Evolutionary conservation across 2,797 vertebrate species (phyloP).

Genomic region (Odontamblyopus lacepedii): DNA sequence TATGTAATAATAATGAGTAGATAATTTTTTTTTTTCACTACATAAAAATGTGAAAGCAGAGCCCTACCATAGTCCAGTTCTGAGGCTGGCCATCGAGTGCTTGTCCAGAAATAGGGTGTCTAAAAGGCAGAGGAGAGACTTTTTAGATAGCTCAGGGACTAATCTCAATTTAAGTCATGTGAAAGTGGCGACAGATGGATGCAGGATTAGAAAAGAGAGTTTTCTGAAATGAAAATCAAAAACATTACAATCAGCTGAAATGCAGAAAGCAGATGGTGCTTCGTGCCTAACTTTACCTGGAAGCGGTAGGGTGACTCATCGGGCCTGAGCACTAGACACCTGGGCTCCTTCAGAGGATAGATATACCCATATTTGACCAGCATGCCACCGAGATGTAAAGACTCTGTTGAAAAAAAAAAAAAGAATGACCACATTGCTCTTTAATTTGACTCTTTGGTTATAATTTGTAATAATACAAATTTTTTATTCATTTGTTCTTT

Average conservation of each 20-base stretch:
- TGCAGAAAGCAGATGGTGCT: neutral
- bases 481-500: neutral
- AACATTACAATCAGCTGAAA: conserved; percentile 2
- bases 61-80: conserved; percentile 92
- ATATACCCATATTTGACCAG: conserved; percentile 88
- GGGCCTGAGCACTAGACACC: conserved; percentile 73
- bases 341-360: conserved; percentile 86
- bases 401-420: conserved; percentile 75
- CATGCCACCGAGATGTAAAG: conserved; percentile 84
- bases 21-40: neutral
- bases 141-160: conserved; percentile 18
- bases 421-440: neutral
- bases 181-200: conserved; percentile 43
- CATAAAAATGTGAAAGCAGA: neutral
- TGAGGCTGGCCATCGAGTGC: conserved; percentile 86
- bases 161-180: conserved; percentile 10
- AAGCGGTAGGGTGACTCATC: conserved; percentile 91
- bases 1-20: neutral
- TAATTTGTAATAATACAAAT: neutral
- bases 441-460: neutral
- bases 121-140: conserved; percentile 45
- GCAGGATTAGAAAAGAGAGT: conserved; percentile 38
- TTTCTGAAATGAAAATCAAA: conserved; percentile 20
- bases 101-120: conserved; percentile 96
- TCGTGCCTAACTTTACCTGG: conserved; percentile 78